These are phyloP conservation scores for Linyphia triangularis DNA, from an alignment of 2,888 invertebrate species.

Conservation along the genomic window DNA sequence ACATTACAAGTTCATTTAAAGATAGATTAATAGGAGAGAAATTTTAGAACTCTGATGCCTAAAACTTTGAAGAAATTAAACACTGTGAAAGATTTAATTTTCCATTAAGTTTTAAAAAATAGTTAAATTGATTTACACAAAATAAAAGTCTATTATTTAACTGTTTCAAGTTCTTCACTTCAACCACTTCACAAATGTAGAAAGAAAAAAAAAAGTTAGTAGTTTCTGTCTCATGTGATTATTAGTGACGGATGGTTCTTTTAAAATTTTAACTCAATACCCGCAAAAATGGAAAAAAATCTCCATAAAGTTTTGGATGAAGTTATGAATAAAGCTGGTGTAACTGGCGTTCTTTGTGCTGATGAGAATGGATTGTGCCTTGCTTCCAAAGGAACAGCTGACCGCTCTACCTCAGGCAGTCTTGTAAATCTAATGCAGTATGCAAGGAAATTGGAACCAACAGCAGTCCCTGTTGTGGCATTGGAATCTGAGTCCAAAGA, in stretches of 20 bases:
- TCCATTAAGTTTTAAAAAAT: too few species aligned
- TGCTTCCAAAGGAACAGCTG: slow-evolving; percentile 53
- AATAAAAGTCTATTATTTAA: not conserved
- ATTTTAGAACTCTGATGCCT: too few species aligned
- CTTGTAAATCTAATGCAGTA: slow-evolving; percentile 66
- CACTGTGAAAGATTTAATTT: too few species aligned
- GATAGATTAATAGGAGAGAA: too few species aligned
- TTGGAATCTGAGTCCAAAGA: slow-evolving; percentile 65
- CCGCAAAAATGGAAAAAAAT: slow-evolving; percentile 61
- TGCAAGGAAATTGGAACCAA: slow-evolving; percentile 55
- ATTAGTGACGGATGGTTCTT: not conserved
- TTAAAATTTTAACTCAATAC: not conserved
- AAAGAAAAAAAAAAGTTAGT: not conserved
- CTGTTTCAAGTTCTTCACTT: not conserved
- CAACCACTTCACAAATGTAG: not conserved
- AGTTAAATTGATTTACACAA: too few species aligned
- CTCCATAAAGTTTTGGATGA: slow-evolving; percentile 56
- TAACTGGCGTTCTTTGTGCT: slow-evolving; percentile 60
- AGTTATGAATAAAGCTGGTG: slow-evolving; percentile 54
- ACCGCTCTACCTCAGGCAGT: slow-evolving; percentile 49
- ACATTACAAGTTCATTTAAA: too few species aligned
- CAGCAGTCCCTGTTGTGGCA: slow-evolving; percentile 55
- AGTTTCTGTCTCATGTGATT: slow-evolving; percentile 14
- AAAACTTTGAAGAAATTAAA: too few species aligned
- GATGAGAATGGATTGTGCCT: slow-evolving; percentile 70